These are phyloP conservation scores for Salvator merianae DNA, from an alignment of 2,113 vertebrate species.

Conservation along the genomic window DNA sequence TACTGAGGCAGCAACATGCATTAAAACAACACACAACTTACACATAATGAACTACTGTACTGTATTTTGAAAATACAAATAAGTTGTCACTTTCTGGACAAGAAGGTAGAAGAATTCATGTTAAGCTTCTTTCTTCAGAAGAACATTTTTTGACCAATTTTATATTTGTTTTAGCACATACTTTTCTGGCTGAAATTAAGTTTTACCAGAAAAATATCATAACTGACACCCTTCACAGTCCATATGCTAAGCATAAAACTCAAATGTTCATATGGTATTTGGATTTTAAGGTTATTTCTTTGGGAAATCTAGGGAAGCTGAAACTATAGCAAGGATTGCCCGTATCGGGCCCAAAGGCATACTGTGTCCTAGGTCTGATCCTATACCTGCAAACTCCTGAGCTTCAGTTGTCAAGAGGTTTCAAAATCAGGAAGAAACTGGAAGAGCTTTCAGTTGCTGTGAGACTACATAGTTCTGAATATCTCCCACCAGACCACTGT, in stretches of 20 bases:
- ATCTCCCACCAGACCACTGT: too few species aligned
- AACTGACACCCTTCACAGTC: not conserved
- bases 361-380: not conserved
- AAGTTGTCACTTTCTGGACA: too few species aligned
- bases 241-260: not conserved
- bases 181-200: not conserved
- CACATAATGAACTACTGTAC: not conserved
- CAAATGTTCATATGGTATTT: not conserved
- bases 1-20: too few species aligned
- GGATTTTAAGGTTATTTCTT: not conserved
- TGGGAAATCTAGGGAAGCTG: not conserved
- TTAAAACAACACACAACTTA: not conserved
- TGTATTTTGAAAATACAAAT: not conserved
- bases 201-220: not conserved
- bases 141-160: not conserved
- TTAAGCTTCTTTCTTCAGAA: not conserved
- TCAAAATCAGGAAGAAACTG: too few species aligned
- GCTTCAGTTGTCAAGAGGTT: not conserved
- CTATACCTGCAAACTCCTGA: not conserved
- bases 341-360: too few species aligned
- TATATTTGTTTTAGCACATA: not conserved
- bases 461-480: too few species aligned
- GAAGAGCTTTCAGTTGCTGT: too few species aligned
- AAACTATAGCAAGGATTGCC: not conserved
- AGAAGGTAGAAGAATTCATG: fast-evolving